Evolutionary conservation across 2,113 vertebrate genomes (phyloP).

Genomic region (Varanus salvator): DNA sequence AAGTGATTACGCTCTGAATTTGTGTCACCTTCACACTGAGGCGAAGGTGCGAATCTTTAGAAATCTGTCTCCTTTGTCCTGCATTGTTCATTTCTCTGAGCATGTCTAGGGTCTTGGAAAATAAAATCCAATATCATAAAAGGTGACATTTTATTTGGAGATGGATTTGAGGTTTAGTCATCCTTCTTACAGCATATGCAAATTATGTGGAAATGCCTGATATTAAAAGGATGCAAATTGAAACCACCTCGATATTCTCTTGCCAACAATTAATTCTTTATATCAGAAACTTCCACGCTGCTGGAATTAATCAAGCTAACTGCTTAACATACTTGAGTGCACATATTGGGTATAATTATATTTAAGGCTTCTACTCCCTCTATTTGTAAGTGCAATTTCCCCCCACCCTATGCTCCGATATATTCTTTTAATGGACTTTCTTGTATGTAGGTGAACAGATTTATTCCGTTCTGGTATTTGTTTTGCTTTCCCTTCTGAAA

Average conservation of each 20-base stretch:
- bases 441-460: not conserved
- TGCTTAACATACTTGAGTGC: constrained; percentile 20
- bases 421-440: not conserved
- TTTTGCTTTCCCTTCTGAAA: constrained; percentile 14
- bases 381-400: constrained; percentile 4
- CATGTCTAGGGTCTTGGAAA: not conserved
- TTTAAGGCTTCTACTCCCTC: not conserved
- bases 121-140: constrained; percentile 10
- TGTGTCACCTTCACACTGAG: not conserved
- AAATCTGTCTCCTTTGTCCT: not conserved
- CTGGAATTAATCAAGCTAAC: constrained; percentile 33
- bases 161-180: not conserved
- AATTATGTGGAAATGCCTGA: constrained; percentile 2
- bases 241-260: constrained; percentile 7
- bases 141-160: not conserved
- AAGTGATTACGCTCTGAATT: not conserved
- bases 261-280: constrained; percentile 30
- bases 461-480: not conserved
- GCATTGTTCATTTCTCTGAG: not conserved
- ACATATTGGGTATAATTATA: not conserved
- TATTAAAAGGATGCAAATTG: not conserved
- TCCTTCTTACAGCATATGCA: constrained; percentile 6
- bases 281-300: constrained; percentile 15
- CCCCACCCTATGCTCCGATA: not conserved
- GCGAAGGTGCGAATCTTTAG: not conserved